Evolutionary conservation across 2,113 vertebrate genomes (phyloP), one percentile per base, ranked within the genome.

Genomic region (Xiphophorus maculatus): DNA sequence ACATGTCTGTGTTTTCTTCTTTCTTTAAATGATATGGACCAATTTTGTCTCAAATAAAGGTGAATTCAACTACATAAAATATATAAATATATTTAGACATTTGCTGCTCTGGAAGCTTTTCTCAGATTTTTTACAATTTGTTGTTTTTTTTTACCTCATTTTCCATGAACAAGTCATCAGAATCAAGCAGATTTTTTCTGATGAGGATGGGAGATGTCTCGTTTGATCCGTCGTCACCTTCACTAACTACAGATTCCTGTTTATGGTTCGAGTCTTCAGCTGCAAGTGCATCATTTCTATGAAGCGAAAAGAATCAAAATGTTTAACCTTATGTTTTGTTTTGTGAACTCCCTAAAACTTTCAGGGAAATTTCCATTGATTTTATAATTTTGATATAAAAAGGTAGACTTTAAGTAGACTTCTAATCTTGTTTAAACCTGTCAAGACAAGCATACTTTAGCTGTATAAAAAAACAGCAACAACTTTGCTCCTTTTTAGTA

Each of bases 131-230:
- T 37, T 37, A 37, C 9, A 3, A 37, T 42, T 42, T 13, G 0
- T 40, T 40, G 10, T 14, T 14, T 42, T 67, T 32, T 67, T 69
- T 81, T 80, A 88, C 85, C 84, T 91, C 74, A 67, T 79, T 32
- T 71, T 0, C 81, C 2, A 68, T 11, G 0, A 65, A 37, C 48
- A 68, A 19, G n/a, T 74, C 6, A 0, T 6, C 54, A 67, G 35
- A 68, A 35, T 30, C 61, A 77, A 28, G 17, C 25, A 63, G 0
- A 13, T 66, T 28, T 37, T 48, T 33, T 1, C 14, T 29, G 29
- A 40, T 33, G 14, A 4, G 54, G 40, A n/a, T 8, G 0, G 42
- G 19, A 27, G 62, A 3, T 3, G 0, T 28, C 35, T 17, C 40
- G 73, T 0, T 28, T 25, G 14, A 25, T 66, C 10, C 15, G 29